Base-by-base conservation (phyloP, 1,140 invertebrate genomes). In the Panagrolaimus sp. region DNA sequence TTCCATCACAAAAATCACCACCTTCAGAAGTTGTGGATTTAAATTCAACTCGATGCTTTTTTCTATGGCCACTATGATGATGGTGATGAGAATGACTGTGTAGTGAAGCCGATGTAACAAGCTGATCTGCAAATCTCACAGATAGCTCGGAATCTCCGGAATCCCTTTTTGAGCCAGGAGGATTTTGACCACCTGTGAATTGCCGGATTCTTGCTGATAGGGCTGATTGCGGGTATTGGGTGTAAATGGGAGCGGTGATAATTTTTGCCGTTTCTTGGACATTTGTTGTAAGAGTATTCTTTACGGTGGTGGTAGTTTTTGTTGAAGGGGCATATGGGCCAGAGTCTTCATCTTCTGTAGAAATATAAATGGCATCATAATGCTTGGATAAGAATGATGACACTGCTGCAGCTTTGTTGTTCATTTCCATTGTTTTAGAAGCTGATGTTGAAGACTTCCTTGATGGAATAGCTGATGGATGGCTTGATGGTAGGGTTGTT, bases 251-350 rank as follows among this genome's bases (percentile, higher is more conserved):
- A 5, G 51, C 51, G 4, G 51, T 16, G 3, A 57, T 27, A 57
- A 57, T 57, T 27, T 25, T 27, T 27, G 51, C 20, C n/a, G 27
- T 57, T 25, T 57, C 20, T 20, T 57, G 20, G 11, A 25, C 27
- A 57, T 27, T 25, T 13, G 20, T 57, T 2, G 51, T 25, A 11
- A 57, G 51, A 57, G 20, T 20, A 38, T 38, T 38, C 7, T 38
- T 38, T 38, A 38, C 31, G 1, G 51, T 57, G 1, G 20, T 57
- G 9, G 63, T 44, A 0, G 67, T 66, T n/a, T 66, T 69, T 16
- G 42, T 45, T 20, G 67, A 69, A 0, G 67, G 67, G 13, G 67
- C 45, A 48, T 69, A 69, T 16, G 67, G 57, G 5, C 45, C 67
- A 16, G 38, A 16, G 7, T 51, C 65, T 57, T 57, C 51, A 16